Evolutionary conservation across 2,888 invertebrate species (phyloP), one percentile per base, ranked within the genome.

Genomic region (Drosophila tanythrix): DNA sequence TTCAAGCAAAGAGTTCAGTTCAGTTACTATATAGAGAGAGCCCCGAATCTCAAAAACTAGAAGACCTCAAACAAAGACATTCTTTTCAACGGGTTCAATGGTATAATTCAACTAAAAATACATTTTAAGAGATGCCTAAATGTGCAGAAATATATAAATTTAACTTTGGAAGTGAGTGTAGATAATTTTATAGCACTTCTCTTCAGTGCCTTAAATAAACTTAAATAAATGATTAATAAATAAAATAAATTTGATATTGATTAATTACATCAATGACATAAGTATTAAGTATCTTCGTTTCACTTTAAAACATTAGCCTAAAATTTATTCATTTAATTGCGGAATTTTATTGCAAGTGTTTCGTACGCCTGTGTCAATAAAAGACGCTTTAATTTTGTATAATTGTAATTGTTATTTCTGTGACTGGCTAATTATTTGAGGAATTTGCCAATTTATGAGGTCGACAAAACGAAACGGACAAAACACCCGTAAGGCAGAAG

Each of bases 351-450:
- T 27, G 27, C 25, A 10, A 15, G 15, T 33, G 0, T 8, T 33
- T 33, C 7, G 7, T n/a, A 6, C 18, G 18, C 18, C n/a, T 57
- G 40, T 68, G 73, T 69, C 74, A 65, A 65, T 64, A 74, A 74
- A 73, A 52, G 53, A 38, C 62, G 43, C 36, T 61, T 63, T 61
- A 58, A 79, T 69, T 3, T 36, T 25, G 7, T 33, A 29, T 62
- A 61, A 73, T 70, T 74, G 65, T 29, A 43, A 70, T 67, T 80
- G 57, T 33, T 55, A 70, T 75, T 62, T 64, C 68, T 73, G 58
- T 61, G 74, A 51, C 4, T 52, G 61, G 59, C 43, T 63, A 60
- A 77, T 70, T 70, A 80, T 75, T 79, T 74, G 66, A 18, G 62
- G 38, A 33, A 74, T 79, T 69, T 69, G 52, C 21, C 64, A 62